Conservation (phyloP, 2,797 vertebrate genomes). For the Arnoldichthys spilopterus region DNA sequence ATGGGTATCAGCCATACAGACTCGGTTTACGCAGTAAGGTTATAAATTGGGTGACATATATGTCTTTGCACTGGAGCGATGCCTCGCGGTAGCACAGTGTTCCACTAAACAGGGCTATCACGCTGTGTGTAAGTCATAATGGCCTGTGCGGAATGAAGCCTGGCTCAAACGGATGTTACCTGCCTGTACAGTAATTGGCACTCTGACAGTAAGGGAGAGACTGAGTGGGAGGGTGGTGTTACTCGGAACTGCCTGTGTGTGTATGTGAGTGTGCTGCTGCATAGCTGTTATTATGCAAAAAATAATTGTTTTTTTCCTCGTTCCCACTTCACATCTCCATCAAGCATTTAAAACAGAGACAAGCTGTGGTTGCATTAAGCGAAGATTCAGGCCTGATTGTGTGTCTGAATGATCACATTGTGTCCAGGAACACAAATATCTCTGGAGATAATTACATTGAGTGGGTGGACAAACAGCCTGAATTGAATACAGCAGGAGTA, state of each 20-base stretch:
- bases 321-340: slow-evolving; percentile 46
- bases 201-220: slow-evolving; percentile 67
- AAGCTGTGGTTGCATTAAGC: slow-evolving; percentile 43
- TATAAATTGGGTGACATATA: slow-evolving; percentile 1
- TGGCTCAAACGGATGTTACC: slow-evolving; percentile 56
- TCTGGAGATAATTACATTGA: slow-evolving; percentile 56
- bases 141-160: slow-evolving; percentile 50
- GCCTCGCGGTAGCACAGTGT: slow-evolving; percentile 37
- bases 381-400: slow-evolving; percentile 55
- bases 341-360: slow-evolving; percentile 48
- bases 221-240: slow-evolving; percentile 56
- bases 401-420: slow-evolving; percentile 57
- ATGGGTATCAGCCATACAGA: no score
- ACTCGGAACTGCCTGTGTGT: slow-evolving; percentile 23
- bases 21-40: not conserved
- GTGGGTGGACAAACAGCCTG: slow-evolving; percentile 55
- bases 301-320: slow-evolving; percentile 59
- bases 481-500: slow-evolving; percentile 47
- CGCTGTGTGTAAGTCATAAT: slow-evolving; percentile 46
- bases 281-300: slow-evolving; percentile 60
- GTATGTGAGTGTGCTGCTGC: slow-evolving; percentile 20
- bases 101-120: slow-evolving; percentile 54
- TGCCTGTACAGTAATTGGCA: slow-evolving; percentile 57
- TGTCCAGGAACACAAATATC: slow-evolving; percentile 58
- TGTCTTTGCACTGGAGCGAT: slow-evolving; percentile 23